Evolutionary conservation across 1,140 invertebrate species (phyloP), one percentile per base, ranked within the genome.

Genomic region (Lordiphosa clarofinis): DNA sequence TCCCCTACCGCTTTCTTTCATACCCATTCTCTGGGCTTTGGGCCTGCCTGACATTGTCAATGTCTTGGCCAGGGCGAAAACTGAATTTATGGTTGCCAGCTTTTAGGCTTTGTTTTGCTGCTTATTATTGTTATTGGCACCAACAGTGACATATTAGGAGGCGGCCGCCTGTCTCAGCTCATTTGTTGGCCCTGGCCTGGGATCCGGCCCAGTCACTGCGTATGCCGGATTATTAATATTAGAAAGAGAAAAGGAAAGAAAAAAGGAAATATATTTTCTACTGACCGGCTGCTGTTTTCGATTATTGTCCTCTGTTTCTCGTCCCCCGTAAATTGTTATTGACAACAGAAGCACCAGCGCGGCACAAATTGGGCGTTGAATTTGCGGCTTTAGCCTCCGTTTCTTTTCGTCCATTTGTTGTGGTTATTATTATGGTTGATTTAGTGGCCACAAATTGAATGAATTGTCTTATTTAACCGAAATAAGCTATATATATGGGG

Each of bases 371-470:
- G 78, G 78, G 78, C 78, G 73, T 84, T 82, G 76, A 82, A 82
- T 76, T 84, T 82, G 73, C 73, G 76, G 78, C 76, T 78, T 84
- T 43, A 57, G 63, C 53, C 66, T 78, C 35, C 35, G 35, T 49
- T 19, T 24, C 68, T 36, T 39, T 35, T 28, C 42, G 60, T 63
- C 73, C 79, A 75, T 86, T 78, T 73, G 73, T 78, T 78, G 78
- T 84, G 79, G 78, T 84, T 82, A 82, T 82, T 82, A 82, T 82
- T 84, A 78, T 82, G 78, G 78, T 82, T 82, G 78, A 82, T 82
- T 82, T 82, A 82, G 78, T 84, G 78, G 78, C 78, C 78, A 82
- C 78, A 82, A 82, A 82, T 82, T 82, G 78, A 84, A 82, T 82
- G 78, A 82, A 82, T 82, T 82, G 78, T 82, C 73, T 82, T 82